Base-by-base conservation (phyloP, 2,113 vertebrate species). In the Albula goreensis region DNA sequence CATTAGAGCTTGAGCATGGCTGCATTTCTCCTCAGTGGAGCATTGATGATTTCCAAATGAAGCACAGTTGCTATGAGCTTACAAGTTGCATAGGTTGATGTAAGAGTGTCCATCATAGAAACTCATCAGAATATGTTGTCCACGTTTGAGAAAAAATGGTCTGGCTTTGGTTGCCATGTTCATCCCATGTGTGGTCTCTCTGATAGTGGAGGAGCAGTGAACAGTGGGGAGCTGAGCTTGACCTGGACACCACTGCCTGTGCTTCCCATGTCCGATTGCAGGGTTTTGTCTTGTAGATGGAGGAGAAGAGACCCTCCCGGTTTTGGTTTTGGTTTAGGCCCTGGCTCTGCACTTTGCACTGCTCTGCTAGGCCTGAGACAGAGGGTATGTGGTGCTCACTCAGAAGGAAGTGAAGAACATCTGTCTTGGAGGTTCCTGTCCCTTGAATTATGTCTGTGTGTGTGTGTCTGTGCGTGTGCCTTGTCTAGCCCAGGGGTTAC, bases 401-500 rank as follows among this genome's bases (percentile, higher is more conserved):
- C 17, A 52, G 48, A 66, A n/a, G n/a, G 41, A 48, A 48, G 15
- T 41, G 50, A 49, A 83, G 56, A 50, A 70, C 41, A 48, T 50
- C 60, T 83, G 81, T 48, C 48, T 74, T 31, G 41, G 41, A n/a
- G 66, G 15, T 41, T 50, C n/a, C 70, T n/a, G 31, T 49, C 48
- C 63, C 63, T 70, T 70, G 81, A 70, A 53, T 50, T 87, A 70
- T 81, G 52, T 89, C 88, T 86, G 82, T 85, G 85, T 85, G 89
- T 79, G 85, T 87, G 86, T 88, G 56, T 66, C 10, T 1, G 78
- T 85, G 87, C 89, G 80, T 31, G 31, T 90, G 88, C 87, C 57
- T 86, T 83, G 79, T 86, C 49, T 82, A 90, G 92, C 92, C 63
- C 22, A 22, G 63, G 63, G 63, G 63, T 70, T 22, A 8, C n/a